Evolutionary conservation across 2,888 invertebrate species (phyloP).

Genomic region (Scotopteryx bipunctaria): DNA sequence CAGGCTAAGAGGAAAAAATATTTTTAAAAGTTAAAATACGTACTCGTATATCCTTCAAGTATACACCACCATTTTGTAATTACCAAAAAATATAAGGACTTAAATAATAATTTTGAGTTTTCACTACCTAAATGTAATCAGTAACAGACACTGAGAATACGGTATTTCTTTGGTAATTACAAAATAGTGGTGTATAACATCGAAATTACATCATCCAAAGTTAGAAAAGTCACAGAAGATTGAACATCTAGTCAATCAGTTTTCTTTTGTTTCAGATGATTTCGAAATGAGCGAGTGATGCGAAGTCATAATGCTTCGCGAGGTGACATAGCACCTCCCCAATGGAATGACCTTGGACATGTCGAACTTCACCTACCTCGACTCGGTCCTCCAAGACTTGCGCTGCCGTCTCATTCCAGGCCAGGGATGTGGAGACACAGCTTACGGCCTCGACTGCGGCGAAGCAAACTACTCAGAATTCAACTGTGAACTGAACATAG

Average conservation of each 20-base stretch:
- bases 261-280: constrained; percentile 32
- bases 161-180: no score
- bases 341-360: constrained; percentile 58
- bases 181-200: no score
- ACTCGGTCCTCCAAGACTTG: constrained; percentile 62
- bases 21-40: no score
- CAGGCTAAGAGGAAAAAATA: no score
- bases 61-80: no score
- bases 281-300: constrained; percentile 26
- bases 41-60: no score
- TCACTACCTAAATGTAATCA: no score
- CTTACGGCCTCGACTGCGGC: constrained; percentile 60
- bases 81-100: no score
- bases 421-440: constrained; percentile 52
- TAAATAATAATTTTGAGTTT: no score
- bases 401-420: constrained; percentile 60
- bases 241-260: background rate
- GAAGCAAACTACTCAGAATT: constrained; percentile 50
- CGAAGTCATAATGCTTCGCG: constrained; percentile 42
- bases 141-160: no score
- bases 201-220: no score
- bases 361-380: constrained; percentile 64
- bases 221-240: no score
- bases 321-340: constrained; percentile 60
- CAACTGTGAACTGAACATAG: constrained; percentile 66